Percentiles rank a stretch among this genome's conserved stretches.
These are phyloP conservation scores for rat (Rattus norvegicus) DNA, from an alignment of 2,113 vertebrate species.

Conservation along the genomic window GRCr8 NC_086024.1:73058001-73058500, in stretches of 20 bases:
- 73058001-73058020: slow-evolving; percentile 79
- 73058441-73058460: slow-evolving; percentile 17
- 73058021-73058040: slow-evolving; percentile 80
- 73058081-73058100: slow-evolving; percentile 53
- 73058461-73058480: neutral
- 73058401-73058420: slow-evolving; percentile 12
- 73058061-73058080: slow-evolving; percentile 67
- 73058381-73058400: neutral
- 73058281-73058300: neutral
- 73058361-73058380: neutral
- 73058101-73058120: slow-evolving; percentile 59
- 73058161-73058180: neutral
- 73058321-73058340: too few relatives aligned
- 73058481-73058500: neutral
- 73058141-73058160: neutral
- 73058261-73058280: neutral
- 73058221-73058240: neutral
- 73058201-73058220: neutral
- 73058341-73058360: neutral
- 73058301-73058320: too few relatives aligned
- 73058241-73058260: neutral
- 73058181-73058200: too few relatives aligned
- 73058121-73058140: slow-evolving; percentile 15
- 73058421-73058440: slow-evolving; percentile 29
- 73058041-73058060: slow-evolving; percentile 71